Conservation (phyloP, 2,888 invertebrate species). For the Sinhomidia bicolor region DNA sequence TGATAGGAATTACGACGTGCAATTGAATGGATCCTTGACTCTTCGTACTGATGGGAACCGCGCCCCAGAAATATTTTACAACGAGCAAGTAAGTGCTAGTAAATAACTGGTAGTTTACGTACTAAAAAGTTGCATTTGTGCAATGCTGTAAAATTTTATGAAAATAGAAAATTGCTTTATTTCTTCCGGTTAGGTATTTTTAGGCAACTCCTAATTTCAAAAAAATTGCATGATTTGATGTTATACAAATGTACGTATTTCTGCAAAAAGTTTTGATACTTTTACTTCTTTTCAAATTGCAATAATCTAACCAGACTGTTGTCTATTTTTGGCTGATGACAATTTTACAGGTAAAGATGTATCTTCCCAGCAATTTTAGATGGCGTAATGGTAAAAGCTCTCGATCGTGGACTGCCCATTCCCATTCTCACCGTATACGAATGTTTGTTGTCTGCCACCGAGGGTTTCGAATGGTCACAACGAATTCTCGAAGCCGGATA, state of each 20-base stretch:
- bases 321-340: too few species aligned
- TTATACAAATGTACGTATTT: too few species aligned
- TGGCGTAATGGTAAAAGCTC: conserved; percentile 71
- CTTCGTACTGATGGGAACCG: conserved; percentile 39
- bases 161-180: too few species aligned
- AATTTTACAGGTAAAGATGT: conserved; percentile 73
- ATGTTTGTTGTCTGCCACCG: conserved; percentile 76
- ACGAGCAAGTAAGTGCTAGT: conserved; percentile 62
- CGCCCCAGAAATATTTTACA: conserved; percentile 63
- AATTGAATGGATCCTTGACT: conserved; percentile 57
- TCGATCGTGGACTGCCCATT: conserved; percentile 77
- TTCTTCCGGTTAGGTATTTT: too few species aligned
- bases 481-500: conserved; percentile 78
- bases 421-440: conserved; percentile 77
- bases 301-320: too few species aligned
- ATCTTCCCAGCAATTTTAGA: conserved; percentile 75
- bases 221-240: too few species aligned
- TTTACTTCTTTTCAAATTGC: too few species aligned
- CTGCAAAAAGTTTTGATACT: too few species aligned
- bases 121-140: too few species aligned
- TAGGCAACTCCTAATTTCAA: too few species aligned
- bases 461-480: conserved; percentile 79
- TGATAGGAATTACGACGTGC: conserved; percentile 62
- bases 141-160: too few species aligned
- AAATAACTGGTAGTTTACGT: neutral